Evolutionary conservation across 2,888 invertebrate species (phyloP), one percentile per base, ranked within the genome.

Genomic region (Acanthoscelides obtectus): DNA sequence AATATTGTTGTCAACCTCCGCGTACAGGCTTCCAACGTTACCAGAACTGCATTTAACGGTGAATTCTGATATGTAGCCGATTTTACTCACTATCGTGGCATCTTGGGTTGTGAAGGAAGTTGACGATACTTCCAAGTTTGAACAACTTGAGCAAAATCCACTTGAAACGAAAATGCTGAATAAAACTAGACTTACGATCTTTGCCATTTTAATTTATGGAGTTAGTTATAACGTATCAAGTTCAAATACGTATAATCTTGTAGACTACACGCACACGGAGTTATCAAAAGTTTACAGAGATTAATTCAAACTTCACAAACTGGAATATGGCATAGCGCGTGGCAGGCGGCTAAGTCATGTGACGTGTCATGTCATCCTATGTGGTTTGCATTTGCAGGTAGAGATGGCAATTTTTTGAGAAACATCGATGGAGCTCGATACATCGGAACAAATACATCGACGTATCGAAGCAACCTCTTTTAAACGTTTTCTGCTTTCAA

Each of bases 21-120:
- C 98, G 84, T 96, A 97, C 72, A 98, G 86, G 75, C 89, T 90
- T 72, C 88, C 87, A 78, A 88, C 78, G 2, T 87, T 86, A 21
- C 88, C 88, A 77, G 92, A 90, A 77, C 88, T 89, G 83, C 98
- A 98, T 82, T 92, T 91, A 66, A 98, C 87, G 12, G 91, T 89
- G 86, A 98, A 97, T 86, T 98, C 96, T 19, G 94, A 92, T 79
- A 98, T 93, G 85, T 95, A 96, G 0, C 96, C 97, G 77, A 98
- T 94, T 83, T 91, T 93, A 76, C 94, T 93, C 17, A 98, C 92
- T 74, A 98, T 91, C 68, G 97, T 95, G 0, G 95, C 96, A 87
- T 99, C 98, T 84, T 93, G 90, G 20, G 97, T 97, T 68, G 97
- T 96, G 86, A 97, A 98, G 0, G 93, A 91, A 70, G 90, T 90